phyloP scores from a whole-genome alignment of 2,797 vertebrate species.

The Gobio occitaniae region DNA sequence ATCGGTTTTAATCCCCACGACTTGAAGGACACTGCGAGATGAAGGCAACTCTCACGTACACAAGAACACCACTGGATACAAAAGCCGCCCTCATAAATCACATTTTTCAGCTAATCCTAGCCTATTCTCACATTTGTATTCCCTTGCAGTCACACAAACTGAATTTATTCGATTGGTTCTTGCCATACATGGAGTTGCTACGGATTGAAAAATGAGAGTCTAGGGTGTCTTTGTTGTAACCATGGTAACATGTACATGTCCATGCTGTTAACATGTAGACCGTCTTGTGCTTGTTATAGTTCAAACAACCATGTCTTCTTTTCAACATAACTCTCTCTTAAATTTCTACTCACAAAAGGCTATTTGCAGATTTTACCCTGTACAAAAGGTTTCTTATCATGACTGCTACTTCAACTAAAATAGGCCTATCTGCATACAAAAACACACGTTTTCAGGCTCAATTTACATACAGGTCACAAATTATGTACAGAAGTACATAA shows the following conservation, averaged over 20 bases:
- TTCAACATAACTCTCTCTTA: not conserved
- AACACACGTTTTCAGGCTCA: not conserved
- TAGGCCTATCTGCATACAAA: not conserved
- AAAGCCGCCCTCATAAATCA: slow-evolving; percentile 18
- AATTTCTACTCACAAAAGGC: not conserved
- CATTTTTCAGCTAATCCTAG: slow-evolving; percentile 12
- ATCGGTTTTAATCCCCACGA: slow-evolving; percentile 3
- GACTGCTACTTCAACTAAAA: not conserved
- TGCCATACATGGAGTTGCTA: slow-evolving; percentile 9
- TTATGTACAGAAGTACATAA: not conserved
- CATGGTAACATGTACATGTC: slow-evolving; percentile 28
- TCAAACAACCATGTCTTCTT: not conserved
- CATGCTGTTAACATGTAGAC: slow-evolving; percentile 21
- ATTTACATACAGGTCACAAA: not conserved
- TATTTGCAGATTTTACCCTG: not conserved
- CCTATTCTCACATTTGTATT: slow-evolving; percentile 31
- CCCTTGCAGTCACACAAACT: slow-evolving; percentile 7
- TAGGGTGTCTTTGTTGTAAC: slow-evolving; percentile 32
- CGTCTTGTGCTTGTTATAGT: slow-evolving; percentile 2
- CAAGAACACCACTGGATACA: not conserved
- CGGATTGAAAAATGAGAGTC: slow-evolving; percentile 22
- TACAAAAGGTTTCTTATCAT: not conserved
- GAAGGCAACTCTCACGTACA: not conserved
- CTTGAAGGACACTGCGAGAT: not conserved
- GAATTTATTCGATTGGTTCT: slow-evolving; percentile 13